A percentile compares a stretch with the other conserved stretches of the same genome.
Conservation (phyloP, 2,888 invertebrate genomes). For the Acrocera orbiculus region DNA sequence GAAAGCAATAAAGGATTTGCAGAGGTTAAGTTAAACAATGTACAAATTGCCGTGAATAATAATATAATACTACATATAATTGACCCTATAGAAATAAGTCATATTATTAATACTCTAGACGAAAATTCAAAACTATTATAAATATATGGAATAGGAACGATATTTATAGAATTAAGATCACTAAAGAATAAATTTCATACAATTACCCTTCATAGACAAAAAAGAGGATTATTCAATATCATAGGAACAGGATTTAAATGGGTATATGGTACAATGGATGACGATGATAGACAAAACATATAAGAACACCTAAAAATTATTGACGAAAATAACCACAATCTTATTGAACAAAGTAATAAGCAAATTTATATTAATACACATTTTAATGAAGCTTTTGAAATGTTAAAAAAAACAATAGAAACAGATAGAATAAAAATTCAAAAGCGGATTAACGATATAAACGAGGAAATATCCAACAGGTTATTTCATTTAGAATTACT, state of each 20-base stretch:
- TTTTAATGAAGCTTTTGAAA: constrained; percentile 7
- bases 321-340: neutral
- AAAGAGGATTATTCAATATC: no score
- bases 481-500: constrained; percentile 4
- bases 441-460: constrained; percentile 4
- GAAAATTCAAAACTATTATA: no score
- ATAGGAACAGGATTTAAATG: constrained; percentile 8
- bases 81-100: constrained; percentile 4
- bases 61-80: constrained; percentile 9
- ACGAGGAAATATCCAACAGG: neutral
- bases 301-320: constrained; percentile 2
- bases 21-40: constrained; percentile 7
- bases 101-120: constrained; percentile 6
- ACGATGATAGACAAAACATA: constrained; percentile 7
- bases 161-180: no score
- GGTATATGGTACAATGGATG: constrained; percentile 9
- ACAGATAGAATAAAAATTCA: constrained; percentile 4
- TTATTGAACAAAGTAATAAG: neutral
- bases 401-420: constrained; percentile 1
- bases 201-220: no score
- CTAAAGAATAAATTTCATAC: no score
- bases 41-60: constrained; percentile 7
- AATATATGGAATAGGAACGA: no score
- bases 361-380: constrained; percentile 6
- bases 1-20: constrained; percentile 6